These are phyloP conservation scores for Synanthedon myopaeformis DNA, from an alignment of 2,888 invertebrate species.

Conservation along the genomic window DNA sequence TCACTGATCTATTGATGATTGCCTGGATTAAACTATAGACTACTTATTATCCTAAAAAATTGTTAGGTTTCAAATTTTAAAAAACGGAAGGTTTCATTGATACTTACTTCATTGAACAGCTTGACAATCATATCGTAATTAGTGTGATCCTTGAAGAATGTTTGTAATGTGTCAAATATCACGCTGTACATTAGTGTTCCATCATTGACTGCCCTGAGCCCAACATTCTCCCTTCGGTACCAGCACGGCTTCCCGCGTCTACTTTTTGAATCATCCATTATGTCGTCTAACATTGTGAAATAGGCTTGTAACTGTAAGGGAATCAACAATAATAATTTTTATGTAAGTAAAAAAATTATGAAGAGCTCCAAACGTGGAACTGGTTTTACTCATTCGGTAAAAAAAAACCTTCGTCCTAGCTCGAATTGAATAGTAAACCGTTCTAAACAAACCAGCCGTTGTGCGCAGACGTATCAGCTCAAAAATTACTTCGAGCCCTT, in stretches of 20 bases:
- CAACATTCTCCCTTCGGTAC: slow-evolving; percentile 81
- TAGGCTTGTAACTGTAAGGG: slow-evolving; percentile 82
- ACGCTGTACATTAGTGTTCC: slow-evolving; percentile 81
- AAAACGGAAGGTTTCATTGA: too few relatives aligned
- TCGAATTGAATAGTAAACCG: too few relatives aligned
- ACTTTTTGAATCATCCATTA: slow-evolving; percentile 87
- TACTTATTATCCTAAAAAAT: too few relatives aligned
- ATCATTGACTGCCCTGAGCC: slow-evolving; percentile 86
- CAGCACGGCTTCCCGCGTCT: slow-evolving; percentile 93
- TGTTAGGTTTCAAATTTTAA: too few relatives aligned
- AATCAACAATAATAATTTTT: slow-evolving; percentile 8
- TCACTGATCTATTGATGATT: too few relatives aligned
- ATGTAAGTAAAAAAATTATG: neutral
- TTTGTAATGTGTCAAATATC: slow-evolving; percentile 78
- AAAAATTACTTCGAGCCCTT: too few relatives aligned
- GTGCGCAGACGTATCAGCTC: too few relatives aligned
- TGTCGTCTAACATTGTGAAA: slow-evolving; percentile 89
- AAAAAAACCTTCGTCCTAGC: too few relatives aligned
- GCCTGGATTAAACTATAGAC: too few relatives aligned
- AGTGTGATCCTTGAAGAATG: slow-evolving; percentile 76
- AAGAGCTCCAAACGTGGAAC: neutral
- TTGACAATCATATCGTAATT: slow-evolving; percentile 81
- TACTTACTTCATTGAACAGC: slow-evolving; percentile 79
- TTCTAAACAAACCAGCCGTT: too few relatives aligned
- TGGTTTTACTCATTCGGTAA: too few relatives aligned